Evolutionary conservation across 1,140 invertebrate genomes (phyloP).

Genomic region (Holcopasites calliopsidis): DNA sequence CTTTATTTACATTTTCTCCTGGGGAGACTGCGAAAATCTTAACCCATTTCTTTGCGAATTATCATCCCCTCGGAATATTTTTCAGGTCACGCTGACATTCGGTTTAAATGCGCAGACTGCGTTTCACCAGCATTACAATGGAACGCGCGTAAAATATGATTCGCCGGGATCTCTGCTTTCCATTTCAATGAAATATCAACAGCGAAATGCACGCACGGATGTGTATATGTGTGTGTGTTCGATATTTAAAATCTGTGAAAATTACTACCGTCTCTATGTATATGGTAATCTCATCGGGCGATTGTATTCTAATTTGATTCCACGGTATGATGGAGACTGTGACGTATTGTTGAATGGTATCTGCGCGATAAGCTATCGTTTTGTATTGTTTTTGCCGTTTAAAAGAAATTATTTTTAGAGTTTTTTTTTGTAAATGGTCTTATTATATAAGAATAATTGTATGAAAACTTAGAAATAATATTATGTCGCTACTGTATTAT

Average conservation of each 20-base stretch:
- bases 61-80: constrained; percentile 1
- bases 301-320: not conserved
- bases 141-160: not conserved
- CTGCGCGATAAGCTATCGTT: not conserved
- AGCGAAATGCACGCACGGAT: too few relatives aligned
- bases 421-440: too few relatives aligned
- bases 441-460: too few relatives aligned
- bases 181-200: not conserved
- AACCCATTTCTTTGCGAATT: constrained; percentile 5
- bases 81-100: not conserved
- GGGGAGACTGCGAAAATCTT: not conserved
- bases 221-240: not conserved
- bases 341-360: not conserved
- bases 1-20: not conserved
- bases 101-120: constrained; percentile 1
- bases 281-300: not conserved
- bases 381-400: not conserved
- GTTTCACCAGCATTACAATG: constrained; percentile 2
- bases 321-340: too few relatives aligned
- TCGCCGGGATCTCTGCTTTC: not conserved
- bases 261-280: not conserved
- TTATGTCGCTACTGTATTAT: too few relatives aligned
- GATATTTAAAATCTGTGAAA: not conserved
- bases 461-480: too few relatives aligned
- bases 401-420: too few relatives aligned